Conservation (phyloP, 2,797 vertebrate species). For the Tadarida brasiliensis region DNA sequence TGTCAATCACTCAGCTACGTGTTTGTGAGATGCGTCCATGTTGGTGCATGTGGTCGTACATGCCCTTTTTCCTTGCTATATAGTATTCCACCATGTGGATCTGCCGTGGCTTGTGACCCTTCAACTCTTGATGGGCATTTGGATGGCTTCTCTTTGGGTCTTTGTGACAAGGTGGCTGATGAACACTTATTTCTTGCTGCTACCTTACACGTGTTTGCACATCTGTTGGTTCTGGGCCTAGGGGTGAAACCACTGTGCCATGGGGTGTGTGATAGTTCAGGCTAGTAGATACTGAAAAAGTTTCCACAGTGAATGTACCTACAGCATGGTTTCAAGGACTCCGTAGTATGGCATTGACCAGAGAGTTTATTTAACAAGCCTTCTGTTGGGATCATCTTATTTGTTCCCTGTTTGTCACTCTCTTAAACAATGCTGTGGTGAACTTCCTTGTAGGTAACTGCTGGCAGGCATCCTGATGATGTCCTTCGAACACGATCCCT, state of each 20-base stretch:
- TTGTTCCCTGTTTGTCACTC: neutral
- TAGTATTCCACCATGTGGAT: neutral
- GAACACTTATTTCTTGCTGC: neutral
- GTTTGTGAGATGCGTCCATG: neutral
- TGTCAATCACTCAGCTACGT: rapidly evolving
- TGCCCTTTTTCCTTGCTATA: neutral
- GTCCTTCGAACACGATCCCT: neutral
- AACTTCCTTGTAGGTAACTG: rapidly evolving
- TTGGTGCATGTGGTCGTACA: rapidly evolving
- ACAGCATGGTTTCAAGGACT: rapidly evolving
- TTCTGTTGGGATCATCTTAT: no score
- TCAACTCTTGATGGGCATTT: no score
- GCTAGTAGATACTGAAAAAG: neutral
- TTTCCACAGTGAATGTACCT: neutral
- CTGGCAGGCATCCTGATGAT: neutral
- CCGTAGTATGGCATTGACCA: rapidly evolving
- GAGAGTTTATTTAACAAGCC: no score
- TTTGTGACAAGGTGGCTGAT: neutral
- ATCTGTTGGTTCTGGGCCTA: neutral
- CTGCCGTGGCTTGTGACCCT: neutral
- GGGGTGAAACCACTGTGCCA: neutral
- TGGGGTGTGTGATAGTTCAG: neutral
- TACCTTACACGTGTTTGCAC: rapidly evolving
- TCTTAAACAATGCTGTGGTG: rapidly evolving
- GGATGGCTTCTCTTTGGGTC: neutral